Evolutionary conservation across 2,888 invertebrate species (phyloP).

Genomic region (Electrophaes corylata): DNA sequence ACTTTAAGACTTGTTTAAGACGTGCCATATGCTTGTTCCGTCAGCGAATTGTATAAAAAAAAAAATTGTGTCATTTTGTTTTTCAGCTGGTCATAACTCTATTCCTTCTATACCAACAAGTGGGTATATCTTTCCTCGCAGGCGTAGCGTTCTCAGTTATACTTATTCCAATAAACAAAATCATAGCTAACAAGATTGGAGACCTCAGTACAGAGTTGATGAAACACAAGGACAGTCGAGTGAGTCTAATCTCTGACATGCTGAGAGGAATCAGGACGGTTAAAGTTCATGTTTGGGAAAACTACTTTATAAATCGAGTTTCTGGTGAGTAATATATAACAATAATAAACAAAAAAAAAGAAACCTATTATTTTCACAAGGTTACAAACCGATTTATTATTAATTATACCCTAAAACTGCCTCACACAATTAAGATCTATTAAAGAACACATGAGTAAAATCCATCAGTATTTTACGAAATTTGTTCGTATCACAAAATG

Average conservation of each 20-base stretch:
- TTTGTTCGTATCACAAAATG: too few relatives aligned
- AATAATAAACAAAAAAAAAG: too few relatives aligned
- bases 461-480: too few relatives aligned
- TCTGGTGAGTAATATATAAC: constrained; percentile 85
- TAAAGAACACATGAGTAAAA: too few relatives aligned
- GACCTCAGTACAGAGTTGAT: constrained; percentile 93
- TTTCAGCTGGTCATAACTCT: constrained; percentile 90
- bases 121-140: constrained; percentile 95
- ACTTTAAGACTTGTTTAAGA: too few relatives aligned
- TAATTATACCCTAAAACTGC: too few relatives aligned
- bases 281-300: constrained; percentile 97
- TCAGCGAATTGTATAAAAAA: too few relatives aligned
- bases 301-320: constrained; percentile 90
- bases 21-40: too few relatives aligned
- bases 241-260: constrained; percentile 94
- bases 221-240: constrained; percentile 94
- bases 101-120: constrained; percentile 93
- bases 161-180: constrained; percentile 96
- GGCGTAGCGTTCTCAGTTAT: constrained; percentile 94
- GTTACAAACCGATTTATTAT: too few relatives aligned
- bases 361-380: too few relatives aligned
- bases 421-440: too few relatives aligned
- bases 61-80: not conserved
- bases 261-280: constrained; percentile 94
- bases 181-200: constrained; percentile 95